phyloP scores from a whole-genome alignment of 2,888 invertebrate species.

The Erebia ligea region DNA sequence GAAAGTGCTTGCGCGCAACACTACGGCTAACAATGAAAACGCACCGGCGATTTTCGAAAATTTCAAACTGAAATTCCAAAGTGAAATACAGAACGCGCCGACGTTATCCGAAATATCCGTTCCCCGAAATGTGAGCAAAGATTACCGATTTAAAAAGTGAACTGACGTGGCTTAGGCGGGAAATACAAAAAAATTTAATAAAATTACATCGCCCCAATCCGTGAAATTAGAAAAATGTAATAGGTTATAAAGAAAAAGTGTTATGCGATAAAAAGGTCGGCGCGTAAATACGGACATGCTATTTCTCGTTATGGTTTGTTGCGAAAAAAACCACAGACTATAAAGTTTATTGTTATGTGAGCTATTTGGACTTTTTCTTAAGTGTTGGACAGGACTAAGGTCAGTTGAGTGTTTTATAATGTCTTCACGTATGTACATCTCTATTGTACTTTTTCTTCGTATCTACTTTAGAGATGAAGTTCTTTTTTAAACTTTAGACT shows the following conservation, averaged over 20 bases:
- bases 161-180: conserved; percentile 35
- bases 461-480: too few species aligned
- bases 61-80: conserved; percentile 45
- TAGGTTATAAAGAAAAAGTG: conserved; percentile 50
- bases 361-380: conserved; percentile 44
- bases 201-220: conserved; percentile 41
- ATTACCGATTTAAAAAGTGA: conserved; percentile 32
- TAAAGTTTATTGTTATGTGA: conserved; percentile 39
- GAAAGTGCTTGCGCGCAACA: conserved; percentile 80
- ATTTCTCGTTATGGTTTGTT: conserved; percentile 37
- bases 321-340: conserved; percentile 40
- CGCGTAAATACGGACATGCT: conserved; percentile 44
- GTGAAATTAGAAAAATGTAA: conserved; percentile 71
- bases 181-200: conserved; percentile 28
- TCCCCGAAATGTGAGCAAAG: conserved; percentile 56
- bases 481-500: neutral
- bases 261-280: conserved; percentile 54
- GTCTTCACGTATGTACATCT: neutral
- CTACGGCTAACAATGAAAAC: conserved; percentile 72
- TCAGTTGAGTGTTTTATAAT: conserved; percentile 36
- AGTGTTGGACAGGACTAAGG: conserved; percentile 33
- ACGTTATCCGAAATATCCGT: conserved; percentile 40
- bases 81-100: conserved; percentile 50
- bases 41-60: conserved; percentile 55
- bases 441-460: neutral